Evolutionary conservation across 2,797 vertebrate species (phyloP), one percentile per base, ranked within the genome.

Genomic region (Amniataba percoides): DNA sequence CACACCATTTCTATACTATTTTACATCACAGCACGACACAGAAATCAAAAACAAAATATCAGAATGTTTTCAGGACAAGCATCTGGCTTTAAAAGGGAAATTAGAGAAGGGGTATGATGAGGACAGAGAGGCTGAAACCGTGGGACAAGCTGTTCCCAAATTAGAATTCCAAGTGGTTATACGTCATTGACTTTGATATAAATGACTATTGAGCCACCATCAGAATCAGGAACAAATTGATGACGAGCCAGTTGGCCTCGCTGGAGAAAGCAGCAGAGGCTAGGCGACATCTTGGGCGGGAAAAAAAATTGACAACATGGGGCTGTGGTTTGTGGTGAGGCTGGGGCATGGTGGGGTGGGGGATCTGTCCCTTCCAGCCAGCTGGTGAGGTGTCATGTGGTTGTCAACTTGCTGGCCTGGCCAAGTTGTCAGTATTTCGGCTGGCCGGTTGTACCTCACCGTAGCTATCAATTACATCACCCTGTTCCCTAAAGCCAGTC

Each of bases 401-500:
- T 82, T 48, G 81, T 87, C 82, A 84, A 85, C 74, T 64, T 55
- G 64, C 61, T 78, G 67, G 75, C 74, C 56, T 56, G 59, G 82
- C 73, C 43, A 15, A 79, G 45, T 69, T 67, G 81, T 86, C 69
- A 76, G 83, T 53, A 71, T 78, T 74, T 75, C 15, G 3, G 80
- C 68, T 56, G 74, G 76, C 67, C 52, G 58, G 71, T 89, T 82
- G 83, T 65, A 84, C 79, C 81, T 82, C 71, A 71, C 74, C 55
- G 27, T 62, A 66, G 77, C 80, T 94, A 93, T 94, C 90, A 78
- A 59, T 94, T 93, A 93, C 93, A 85, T 13, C 39, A 42, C 16
- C 64, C 49, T 68, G 55, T 72, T 89, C 69, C 78, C 75, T 62
- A 39, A 85, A 77, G 71, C 31, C 36, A 72, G 64, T 71, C 76